A percentile compares a stretch with the other conserved stretches of the same genome.
phyloP scores from a whole-genome alignment of 2,797 vertebrate species.

The Agapornis canus region DNA sequence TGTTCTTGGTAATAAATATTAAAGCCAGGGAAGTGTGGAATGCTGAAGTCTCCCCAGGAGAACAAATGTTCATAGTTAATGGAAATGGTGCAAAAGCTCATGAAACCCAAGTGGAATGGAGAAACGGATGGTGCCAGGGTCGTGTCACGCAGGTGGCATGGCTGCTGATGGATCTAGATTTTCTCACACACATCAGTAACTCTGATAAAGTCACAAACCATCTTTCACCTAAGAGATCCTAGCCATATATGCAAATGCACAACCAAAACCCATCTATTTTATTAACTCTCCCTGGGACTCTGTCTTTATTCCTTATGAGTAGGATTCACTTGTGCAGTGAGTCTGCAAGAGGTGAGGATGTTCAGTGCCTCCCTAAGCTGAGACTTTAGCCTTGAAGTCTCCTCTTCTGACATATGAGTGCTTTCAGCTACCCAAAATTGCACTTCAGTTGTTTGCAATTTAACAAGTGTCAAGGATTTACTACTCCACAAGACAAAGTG shows the following conservation, averaged over 20 bases:
- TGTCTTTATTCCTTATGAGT: not conserved
- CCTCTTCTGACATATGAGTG: not conserved
- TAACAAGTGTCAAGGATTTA: not conserved
- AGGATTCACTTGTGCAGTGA: not conserved
- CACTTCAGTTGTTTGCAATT: not conserved
- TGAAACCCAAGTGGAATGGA: not conserved
- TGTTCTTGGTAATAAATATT: not conserved
- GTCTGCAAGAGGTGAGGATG: not conserved
- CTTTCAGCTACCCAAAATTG: not conserved
- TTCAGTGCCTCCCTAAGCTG: not conserved
- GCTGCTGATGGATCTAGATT: not conserved
- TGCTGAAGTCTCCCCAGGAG: not conserved
- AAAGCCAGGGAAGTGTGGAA: not conserved
- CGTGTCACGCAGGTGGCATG: rapidly evolving
- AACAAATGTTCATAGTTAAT: not conserved
- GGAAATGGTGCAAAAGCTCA: not conserved
- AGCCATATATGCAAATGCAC: not conserved
- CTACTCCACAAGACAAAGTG: not conserved
- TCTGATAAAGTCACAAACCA: not conserved
- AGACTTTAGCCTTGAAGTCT: not conserved
- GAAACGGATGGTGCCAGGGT: rapidly evolving
- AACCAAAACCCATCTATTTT: rapidly evolving
- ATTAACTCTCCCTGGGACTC: not conserved
- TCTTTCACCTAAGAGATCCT: not conserved
- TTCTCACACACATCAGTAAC: not conserved